Percentiles rank a stretch among this genome's conserved stretches.
These are phyloP conservation scores for Speoplatyrhinus poulsoni DNA, from an alignment of 2,113 vertebrate species.

Conservation along the genomic window DNA sequence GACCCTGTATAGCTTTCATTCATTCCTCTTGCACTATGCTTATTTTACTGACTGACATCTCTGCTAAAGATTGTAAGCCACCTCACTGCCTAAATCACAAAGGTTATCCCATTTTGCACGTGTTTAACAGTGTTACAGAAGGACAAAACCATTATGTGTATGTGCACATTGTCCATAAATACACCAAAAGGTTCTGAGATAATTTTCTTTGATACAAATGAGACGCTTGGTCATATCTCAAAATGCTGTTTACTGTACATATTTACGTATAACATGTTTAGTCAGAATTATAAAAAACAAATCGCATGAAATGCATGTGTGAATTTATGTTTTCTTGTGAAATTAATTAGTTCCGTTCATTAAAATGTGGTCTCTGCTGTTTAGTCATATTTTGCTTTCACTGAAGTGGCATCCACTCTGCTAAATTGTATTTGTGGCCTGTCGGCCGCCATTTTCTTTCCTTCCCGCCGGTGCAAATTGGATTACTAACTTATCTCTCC, in stretches of 20 bases:
- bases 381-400: slow-evolving; percentile 14
- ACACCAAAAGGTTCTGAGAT: background rate
- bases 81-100: slow-evolving; percentile 27
- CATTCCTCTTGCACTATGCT: slow-evolving; percentile 70
- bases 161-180: slow-evolving; percentile 14
- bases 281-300: too few species aligned
- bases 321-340: too few species aligned
- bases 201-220: too few species aligned
- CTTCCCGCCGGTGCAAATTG: slow-evolving; percentile 56
- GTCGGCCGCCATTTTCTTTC: slow-evolving; percentile 52
- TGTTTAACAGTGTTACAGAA: slow-evolving; percentile 25
- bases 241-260: background rate
- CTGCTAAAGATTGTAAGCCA: slow-evolving; percentile 26
- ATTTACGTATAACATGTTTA: too few species aligned
- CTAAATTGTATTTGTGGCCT: slow-evolving; percentile 31
- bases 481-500: slow-evolving; percentile 80
- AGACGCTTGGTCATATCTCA: background rate
- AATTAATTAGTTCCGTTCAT: too few species aligned
- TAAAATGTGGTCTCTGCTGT: background rate
- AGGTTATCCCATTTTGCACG: background rate
- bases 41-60: slow-evolving; percentile 83
- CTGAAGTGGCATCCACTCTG: slow-evolving; percentile 45
- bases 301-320: too few species aligned
- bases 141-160: background rate
- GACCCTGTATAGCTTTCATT: slow-evolving; percentile 38